A percentile compares a stretch with the other conserved stretches of the same genome.
Conservation (phyloP, 2,797 vertebrate genomes). For the Eleutherodactylus coqui region DNA sequence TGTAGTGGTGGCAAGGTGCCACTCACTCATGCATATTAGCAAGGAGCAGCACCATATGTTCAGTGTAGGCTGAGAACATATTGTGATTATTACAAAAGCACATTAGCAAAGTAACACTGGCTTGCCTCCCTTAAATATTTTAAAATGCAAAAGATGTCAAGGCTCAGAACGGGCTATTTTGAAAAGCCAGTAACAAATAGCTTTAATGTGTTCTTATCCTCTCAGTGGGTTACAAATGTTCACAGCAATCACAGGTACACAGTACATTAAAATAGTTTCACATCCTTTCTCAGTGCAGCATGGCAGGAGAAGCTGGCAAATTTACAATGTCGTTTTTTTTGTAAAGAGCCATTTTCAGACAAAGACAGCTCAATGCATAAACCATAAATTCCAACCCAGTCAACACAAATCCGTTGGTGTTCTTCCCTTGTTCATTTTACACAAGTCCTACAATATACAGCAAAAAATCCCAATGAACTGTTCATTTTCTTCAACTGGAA, state of each 20-base stretch:
- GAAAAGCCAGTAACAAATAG: constrained; percentile 36
- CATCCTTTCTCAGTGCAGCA: constrained; percentile 21
- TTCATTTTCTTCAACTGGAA: background rate
- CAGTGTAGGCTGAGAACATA: constrained; percentile 4
- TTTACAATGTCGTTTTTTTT: constrained; percentile 50
- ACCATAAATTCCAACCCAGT: constrained; percentile 26
- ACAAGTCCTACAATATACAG: background rate
- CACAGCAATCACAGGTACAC: background rate
- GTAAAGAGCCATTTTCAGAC: constrained; percentile 41
- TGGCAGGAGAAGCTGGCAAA: constrained; percentile 30
- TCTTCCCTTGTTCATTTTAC: constrained; percentile 8
- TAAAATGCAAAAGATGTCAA: constrained; percentile 8
- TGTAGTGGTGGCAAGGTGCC: background rate
- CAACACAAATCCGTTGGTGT: constrained; percentile 46
- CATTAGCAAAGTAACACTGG: constrained; percentile 32
- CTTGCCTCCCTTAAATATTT: constrained; percentile 36
- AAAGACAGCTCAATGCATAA: constrained; percentile 20
- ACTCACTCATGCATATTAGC: constrained; percentile 4
- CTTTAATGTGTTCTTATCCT: constrained; percentile 50
- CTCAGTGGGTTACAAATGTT: constrained; percentile 3
- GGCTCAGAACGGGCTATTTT: constrained; percentile 43
- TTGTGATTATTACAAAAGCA: constrained; percentile 28
- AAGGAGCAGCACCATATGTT: constrained; percentile 10
- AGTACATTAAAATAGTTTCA: constrained; percentile 46
- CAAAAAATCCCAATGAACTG: background rate